Percentiles rank a stretch among this genome's conserved stretches.
Conservation (phyloP, 2,888 invertebrate species). For the Eupithecia tripunctaria region DNA sequence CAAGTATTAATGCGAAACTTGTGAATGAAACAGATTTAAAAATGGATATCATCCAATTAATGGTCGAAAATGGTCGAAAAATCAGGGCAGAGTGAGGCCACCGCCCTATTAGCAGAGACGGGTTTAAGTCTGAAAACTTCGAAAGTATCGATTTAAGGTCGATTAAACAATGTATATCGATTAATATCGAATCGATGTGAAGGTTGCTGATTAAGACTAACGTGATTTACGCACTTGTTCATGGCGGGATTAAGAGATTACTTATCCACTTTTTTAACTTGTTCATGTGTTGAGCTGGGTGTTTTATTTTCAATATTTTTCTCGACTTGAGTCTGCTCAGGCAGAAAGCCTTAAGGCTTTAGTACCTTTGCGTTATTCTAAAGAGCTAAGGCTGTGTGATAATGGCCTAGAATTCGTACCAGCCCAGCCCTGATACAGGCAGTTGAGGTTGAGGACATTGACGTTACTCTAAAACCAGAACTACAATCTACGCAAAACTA, state of each 20-base stretch:
- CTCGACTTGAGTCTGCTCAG: no score
- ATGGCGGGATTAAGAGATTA: conserved; percentile 11
- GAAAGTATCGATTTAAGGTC: conserved; percentile 68
- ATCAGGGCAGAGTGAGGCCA: conserved; percentile 67
- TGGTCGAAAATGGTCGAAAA: conserved; percentile 59
- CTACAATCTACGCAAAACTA: no score
- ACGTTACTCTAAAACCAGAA: no score
- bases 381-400: no score
- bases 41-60: conserved; percentile 58
- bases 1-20: conserved; percentile 30
- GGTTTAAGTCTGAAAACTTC: conserved; percentile 49
- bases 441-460: no score
- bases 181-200: conserved; percentile 42
- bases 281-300: not conserved
- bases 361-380: no score
- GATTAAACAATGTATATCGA: conserved; percentile 56
- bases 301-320: no score
- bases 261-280: not conserved
- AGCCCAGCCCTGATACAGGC: no score
- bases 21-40: conserved; percentile 46
- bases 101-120: conserved; percentile 61
- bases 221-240: conserved; percentile 24
- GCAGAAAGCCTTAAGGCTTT: no score
- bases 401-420: no score
- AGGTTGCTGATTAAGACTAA: conserved; percentile 33